Evolutionary conservation across 2,113 vertebrate species (phyloP), one percentile per base, ranked within the genome.

Genomic region (Cygnus buccinator): DNA sequence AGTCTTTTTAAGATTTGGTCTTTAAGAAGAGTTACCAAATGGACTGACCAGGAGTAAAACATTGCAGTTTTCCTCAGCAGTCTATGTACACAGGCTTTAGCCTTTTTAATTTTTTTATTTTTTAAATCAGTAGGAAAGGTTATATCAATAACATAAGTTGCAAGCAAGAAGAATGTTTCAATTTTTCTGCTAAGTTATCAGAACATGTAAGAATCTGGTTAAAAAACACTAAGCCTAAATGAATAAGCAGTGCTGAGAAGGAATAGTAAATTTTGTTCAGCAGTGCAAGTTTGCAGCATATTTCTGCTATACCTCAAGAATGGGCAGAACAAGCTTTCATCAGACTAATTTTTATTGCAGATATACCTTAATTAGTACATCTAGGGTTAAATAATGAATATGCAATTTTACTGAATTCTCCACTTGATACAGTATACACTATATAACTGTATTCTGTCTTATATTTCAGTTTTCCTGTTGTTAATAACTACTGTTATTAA

Each of bases 361-460:
- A 13, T 65, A 22, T 22, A n/a, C 6, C 13, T 79, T 55, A n/a
- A 74, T 54, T 68, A 79, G 21, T 50, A 75, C 19, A 72, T 43
- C 13, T 43, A 61, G 12, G 37, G 37, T 37, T 37, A 37, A 37
- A 52, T 7, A 76, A 63, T 11, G 62, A 48, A 62, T 43, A 46
- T 1, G 1, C 2, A 1, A 5, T 39, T 11, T 59, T 59, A 54
- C 15, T 39, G 70, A 93, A 71, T 44, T 48, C 44, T 65, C 77
- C 5, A n/a, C 70, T 48, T 58, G 20, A 8, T 50, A 46, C 1
- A 57, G 4, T 62, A 39, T 25, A 29, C 11, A 39, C 4, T 52
- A 26, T 31, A 18, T 21, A 77, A 54, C 12, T 48, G 8, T 26
- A 50, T 29, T 35, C 0, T 0, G 1, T 33, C 3, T 23, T 35